Conservation (phyloP, 2,888 invertebrate species). For the Zelleria hepariella region DNA sequence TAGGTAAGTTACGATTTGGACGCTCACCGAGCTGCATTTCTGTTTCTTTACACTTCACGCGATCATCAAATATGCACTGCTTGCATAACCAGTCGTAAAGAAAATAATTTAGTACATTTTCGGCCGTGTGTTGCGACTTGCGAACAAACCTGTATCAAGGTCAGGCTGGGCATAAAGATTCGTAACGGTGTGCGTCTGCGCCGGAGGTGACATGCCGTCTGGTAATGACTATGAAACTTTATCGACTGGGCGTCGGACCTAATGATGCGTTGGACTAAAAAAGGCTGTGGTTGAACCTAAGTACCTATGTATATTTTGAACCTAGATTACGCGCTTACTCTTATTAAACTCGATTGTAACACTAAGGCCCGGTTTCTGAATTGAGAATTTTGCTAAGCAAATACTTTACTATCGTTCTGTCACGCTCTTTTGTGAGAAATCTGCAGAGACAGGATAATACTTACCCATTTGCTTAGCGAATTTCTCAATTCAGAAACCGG, state of each 20-base stretch:
- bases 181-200: not conserved
- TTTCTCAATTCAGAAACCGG: too few relatives aligned
- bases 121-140: not conserved
- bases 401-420: too few relatives aligned
- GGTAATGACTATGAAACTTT: not conserved
- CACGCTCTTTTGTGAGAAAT: too few relatives aligned
- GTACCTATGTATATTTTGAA: not conserved
- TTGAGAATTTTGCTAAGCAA: too few relatives aligned
- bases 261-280: not conserved
- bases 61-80: not conserved
- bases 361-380: too few relatives aligned
- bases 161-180: not conserved
- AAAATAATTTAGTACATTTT: not conserved
- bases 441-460: too few relatives aligned
- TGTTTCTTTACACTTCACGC: not conserved
- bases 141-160: not conserved
- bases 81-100: not conserved
- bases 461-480: too few relatives aligned
- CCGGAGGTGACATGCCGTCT: not conserved
- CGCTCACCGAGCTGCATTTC: not conserved
- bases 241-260: not conserved
- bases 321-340: too few relatives aligned
- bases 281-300: too few relatives aligned
- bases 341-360: too few relatives aligned
- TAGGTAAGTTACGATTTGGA: too few relatives aligned